Evolutionary conservation across 1,140 invertebrate species (phyloP).

Genomic region (Schlechtendalia chinensis): DNA sequence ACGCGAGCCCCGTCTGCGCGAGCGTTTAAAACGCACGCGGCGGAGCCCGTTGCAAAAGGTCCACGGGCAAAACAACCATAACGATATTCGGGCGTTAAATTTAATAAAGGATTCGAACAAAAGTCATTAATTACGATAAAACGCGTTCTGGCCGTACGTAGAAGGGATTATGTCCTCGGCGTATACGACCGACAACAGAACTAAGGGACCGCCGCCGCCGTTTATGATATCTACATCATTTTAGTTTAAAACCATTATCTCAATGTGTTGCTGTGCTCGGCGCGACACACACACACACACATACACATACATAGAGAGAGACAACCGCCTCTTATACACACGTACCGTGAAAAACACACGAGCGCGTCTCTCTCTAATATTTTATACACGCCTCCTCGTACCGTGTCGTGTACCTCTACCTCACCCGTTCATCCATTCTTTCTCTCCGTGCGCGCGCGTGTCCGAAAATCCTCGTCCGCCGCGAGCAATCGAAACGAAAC

Average conservation of each 20-base stretch:
- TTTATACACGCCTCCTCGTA: too few species aligned
- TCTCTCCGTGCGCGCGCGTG: too few species aligned
- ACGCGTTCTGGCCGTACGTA: constrained; percentile 32
- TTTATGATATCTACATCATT: constrained; percentile 50
- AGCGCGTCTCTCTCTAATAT: background rate
- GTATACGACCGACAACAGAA: constrained; percentile 9
- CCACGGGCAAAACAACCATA: constrained; percentile 44
- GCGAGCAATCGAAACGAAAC: background rate
- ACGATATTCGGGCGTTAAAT: constrained; percentile 47
- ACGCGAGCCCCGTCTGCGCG: too few species aligned
- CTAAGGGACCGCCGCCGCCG: constrained; percentile 44
- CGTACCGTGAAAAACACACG: background rate
- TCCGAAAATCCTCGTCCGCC: constrained; percentile 40
- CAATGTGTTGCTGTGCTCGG: constrained; percentile 43
- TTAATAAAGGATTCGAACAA: constrained; percentile 50
- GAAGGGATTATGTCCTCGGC: constrained; percentile 40
- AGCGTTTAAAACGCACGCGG: background rate
- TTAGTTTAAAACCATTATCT: constrained; percentile 49
- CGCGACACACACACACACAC: too few species aligned
- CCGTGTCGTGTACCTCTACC: too few species aligned
- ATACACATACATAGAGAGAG: too few species aligned
- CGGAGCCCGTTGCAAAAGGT: background rate
- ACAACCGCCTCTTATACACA: constrained; percentile 31
- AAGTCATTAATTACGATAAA: constrained; percentile 50
- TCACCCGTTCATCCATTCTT: too few species aligned